Evolutionary conservation across 2,797 vertebrate genomes (phyloP).

Genomic region (Melopsittacus undulatus): DNA sequence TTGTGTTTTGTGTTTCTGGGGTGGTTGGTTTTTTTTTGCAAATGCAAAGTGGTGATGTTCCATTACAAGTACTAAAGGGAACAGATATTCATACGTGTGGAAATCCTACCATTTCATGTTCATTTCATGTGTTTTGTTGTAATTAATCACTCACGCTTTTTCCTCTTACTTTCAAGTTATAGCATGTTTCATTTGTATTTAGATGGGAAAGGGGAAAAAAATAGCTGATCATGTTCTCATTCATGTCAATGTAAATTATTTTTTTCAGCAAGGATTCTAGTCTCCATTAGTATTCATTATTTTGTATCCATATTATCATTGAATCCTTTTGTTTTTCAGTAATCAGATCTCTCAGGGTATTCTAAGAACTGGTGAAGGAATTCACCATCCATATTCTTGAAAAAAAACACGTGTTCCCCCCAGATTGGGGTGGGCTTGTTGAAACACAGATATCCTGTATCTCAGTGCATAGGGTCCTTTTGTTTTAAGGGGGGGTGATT

Average conservation of each 20-base stretch:
- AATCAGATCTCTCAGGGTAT: neutral
- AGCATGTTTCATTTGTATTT: neutral
- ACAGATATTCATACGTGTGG: neutral
- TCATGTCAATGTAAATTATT: neutral
- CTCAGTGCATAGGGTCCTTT: neutral
- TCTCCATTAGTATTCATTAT: neutral
- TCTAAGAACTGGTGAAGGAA: neutral
- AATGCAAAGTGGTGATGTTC: neutral
- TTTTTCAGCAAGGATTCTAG: neutral
- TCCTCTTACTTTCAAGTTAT: neutral
- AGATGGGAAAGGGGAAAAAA: neutral
- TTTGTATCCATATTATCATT: neutral
- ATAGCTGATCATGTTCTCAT: neutral
- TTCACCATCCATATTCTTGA: neutral
- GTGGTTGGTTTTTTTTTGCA: neutral
- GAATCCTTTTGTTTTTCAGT: neutral
- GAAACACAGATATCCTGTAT: neutral
- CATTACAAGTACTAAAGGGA: neutral
- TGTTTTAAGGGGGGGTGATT: neutral
- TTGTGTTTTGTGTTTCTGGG: neutral
- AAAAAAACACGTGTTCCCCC: neutral
- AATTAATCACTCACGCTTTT: neutral
- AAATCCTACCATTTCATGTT: neutral
- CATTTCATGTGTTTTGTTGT: neutral
- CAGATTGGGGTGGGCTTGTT: neutral